Evolutionary conservation across 1,140 invertebrate genomes (phyloP).

Genomic region (Saccostrea cuccullata): DNA sequence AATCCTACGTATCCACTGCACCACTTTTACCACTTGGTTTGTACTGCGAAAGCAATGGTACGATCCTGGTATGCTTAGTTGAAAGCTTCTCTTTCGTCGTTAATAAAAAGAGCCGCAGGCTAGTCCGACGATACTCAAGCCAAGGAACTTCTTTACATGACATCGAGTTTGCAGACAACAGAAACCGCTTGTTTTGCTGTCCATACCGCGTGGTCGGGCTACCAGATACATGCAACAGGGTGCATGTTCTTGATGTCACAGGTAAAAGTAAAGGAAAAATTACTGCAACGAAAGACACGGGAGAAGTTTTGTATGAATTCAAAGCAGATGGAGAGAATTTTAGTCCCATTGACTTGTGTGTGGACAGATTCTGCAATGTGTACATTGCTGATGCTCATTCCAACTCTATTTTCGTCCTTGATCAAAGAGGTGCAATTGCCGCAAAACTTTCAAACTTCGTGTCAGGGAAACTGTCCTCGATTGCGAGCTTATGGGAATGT

Average conservation of each 20-base stretch:
- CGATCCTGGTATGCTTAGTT: slow-evolving; percentile 34
- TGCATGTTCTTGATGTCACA: background rate
- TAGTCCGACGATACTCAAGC: slow-evolving; percentile 1
- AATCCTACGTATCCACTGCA: background rate
- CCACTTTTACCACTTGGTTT: slow-evolving; percentile 32
- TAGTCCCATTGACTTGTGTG: background rate
- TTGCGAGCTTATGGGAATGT: background rate
- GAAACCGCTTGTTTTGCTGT: background rate
- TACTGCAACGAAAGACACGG: background rate
- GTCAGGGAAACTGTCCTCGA: background rate
- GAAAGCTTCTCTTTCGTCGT: slow-evolving; percentile 15
- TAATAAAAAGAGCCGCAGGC: slow-evolving; percentile 32
- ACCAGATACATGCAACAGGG: background rate
- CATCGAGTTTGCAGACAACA: background rate
- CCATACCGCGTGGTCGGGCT: background rate
- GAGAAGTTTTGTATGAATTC: background rate
- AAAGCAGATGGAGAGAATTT: background rate
- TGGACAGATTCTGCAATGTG: background rate
- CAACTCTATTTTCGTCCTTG: background rate
- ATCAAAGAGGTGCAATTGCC: background rate
- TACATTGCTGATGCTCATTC: background rate
- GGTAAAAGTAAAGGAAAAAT: background rate
- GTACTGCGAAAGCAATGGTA: slow-evolving; percentile 7
- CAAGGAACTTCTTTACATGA: background rate
- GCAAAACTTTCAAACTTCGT: background rate